These are phyloP conservation scores for Nannoperca obscura DNA, from an alignment of 2,797 vertebrate genomes.

Conservation along the genomic window DNA sequence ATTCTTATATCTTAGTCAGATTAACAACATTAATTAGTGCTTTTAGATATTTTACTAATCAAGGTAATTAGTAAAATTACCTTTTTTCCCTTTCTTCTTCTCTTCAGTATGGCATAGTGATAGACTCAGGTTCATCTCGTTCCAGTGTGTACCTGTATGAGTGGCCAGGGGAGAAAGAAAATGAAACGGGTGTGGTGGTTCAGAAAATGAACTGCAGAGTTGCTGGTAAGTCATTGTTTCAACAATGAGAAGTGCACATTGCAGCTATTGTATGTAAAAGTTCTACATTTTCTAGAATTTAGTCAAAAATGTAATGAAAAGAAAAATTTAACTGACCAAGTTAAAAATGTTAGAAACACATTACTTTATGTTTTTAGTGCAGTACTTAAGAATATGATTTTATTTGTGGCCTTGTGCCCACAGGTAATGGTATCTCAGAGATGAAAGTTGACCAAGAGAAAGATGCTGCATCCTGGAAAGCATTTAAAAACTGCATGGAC, in stretches of 20 bases:
- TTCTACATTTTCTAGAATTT: neutral
- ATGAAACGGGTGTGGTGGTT: slow-evolving; percentile 93
- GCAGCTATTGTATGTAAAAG: neutral
- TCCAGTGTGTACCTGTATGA: slow-evolving; percentile 93
- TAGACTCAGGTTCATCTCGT: slow-evolving; percentile 94
- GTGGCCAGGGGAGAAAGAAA: slow-evolving; percentile 96
- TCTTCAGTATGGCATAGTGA: slow-evolving; percentile 93
- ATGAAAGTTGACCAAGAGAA: slow-evolving; percentile 81
- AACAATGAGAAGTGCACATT: neutral
- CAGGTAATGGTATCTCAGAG: slow-evolving; percentile 92
- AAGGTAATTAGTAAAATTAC: too few species aligned
- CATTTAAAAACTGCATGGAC: slow-evolving; percentile 86
- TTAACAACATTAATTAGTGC: neutral
- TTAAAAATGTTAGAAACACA: neutral
- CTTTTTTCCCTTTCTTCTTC: slow-evolving; percentile 8
- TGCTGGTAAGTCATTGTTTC: slow-evolving; percentile 82
- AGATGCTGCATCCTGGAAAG: slow-evolving; percentile 73
- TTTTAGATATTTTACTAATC: neutral
- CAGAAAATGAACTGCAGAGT: slow-evolving; percentile 88
- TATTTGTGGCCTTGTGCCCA: slow-evolving; percentile 23
- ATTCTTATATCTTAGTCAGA: neutral
- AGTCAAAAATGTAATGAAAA: neutral
- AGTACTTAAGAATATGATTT: neutral
- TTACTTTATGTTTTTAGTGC: neutral
- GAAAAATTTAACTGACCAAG: neutral